These are phyloP conservation scores for Elgaria multicarinata DNA, from an alignment of 2,113 vertebrate species.

Conservation along the genomic window DNA sequence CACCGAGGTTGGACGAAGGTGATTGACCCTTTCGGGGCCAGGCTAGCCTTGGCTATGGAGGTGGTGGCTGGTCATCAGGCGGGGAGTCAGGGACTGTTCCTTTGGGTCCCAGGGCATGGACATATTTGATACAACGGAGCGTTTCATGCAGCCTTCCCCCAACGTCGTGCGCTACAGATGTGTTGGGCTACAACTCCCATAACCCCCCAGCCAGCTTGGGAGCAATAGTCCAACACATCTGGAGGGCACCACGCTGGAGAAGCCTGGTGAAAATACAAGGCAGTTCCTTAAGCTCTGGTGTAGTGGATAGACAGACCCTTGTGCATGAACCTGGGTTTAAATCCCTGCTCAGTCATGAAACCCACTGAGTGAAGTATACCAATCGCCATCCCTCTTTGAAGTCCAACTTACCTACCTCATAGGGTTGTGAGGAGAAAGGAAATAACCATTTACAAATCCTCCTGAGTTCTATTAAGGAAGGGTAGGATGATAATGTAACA, in stretches of 20 bases:
- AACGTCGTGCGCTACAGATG: too few species aligned
- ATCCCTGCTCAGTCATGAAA: neutral
- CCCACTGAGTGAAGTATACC: too few species aligned
- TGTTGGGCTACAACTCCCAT: neutral
- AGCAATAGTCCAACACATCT: neutral
- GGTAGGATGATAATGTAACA: neutral
- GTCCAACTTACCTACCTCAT: neutral
- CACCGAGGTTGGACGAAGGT: rapidly evolving
- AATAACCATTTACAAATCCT: neutral
- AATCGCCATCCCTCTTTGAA: neutral
- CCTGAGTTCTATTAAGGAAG: neutral
- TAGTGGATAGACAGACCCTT: neutral
- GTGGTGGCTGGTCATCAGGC: too few species aligned
- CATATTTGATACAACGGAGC: neutral
- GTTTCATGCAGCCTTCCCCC: neutral
- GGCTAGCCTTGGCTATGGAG: neutral
- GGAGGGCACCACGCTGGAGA: neutral
- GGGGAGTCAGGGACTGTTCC: too few species aligned
- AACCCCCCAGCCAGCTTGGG: neutral
- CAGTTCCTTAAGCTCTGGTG: neutral
- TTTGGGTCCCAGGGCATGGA: neutral
- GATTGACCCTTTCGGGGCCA: neutral
- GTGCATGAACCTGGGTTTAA: neutral
- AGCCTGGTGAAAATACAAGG: too few species aligned
- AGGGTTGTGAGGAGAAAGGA: neutral